A percentile compares a stretch with the other conserved stretches of the same genome.
These are phyloP conservation scores for Elanus axillaris DNA, from an alignment of 2,113 vertebrate species.

Conservation along the genomic window DNA sequence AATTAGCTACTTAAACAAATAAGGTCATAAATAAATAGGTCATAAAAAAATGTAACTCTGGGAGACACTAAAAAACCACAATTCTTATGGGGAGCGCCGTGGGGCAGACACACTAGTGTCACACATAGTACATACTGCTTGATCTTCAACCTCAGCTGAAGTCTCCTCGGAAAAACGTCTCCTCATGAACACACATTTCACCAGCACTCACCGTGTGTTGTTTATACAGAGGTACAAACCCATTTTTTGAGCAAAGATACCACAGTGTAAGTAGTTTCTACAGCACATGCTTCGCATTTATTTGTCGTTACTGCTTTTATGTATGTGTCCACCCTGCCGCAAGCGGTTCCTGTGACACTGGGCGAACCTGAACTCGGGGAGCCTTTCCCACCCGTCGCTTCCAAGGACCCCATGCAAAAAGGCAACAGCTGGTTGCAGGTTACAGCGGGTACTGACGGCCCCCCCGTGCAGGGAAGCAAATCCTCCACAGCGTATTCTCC, in stretches of 20 bases:
- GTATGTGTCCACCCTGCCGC: rapidly evolving
- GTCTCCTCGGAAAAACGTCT: not conserved
- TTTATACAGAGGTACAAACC: not conserved
- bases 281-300: not conserved
- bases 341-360: not conserved
- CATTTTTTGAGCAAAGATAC: not conserved
- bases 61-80: not conserved
- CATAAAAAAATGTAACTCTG: not conserved
- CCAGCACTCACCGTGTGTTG: not conserved
- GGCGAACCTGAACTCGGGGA: rapidly evolving
- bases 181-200: not conserved
- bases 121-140: not conserved
- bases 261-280: not conserved
- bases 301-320: not conserved
- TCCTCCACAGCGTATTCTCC: not conserved
- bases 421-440: not conserved
- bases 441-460: not conserved
- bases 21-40: not conserved
- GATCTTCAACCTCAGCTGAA: not conserved
- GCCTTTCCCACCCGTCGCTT: not conserved
- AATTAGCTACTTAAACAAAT: not conserved
- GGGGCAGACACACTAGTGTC: not conserved
- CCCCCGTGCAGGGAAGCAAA: not conserved
- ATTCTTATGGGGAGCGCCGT: rapidly evolving
- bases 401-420: not conserved